Conservation (phyloP, 2,113 vertebrate species). For the Neogale vison region DNA sequence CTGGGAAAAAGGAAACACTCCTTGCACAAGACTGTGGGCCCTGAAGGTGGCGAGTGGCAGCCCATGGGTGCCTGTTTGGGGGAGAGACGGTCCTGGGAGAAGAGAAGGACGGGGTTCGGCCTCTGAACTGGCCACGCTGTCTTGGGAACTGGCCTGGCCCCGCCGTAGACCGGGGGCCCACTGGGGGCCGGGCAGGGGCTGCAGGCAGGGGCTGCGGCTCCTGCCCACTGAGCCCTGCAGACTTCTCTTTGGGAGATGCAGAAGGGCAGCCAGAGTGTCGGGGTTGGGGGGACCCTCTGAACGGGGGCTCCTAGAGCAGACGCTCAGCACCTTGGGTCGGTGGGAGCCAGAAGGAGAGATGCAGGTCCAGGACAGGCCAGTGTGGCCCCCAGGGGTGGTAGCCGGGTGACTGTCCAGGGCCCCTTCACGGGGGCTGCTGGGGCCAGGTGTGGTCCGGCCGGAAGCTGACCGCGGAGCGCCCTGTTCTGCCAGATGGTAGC, state of each 20-base stretch:
- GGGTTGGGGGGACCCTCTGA: background rate
- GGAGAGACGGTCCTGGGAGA: background rate
- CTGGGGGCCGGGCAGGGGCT: background rate
- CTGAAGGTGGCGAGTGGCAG: background rate
- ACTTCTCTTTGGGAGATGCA: background rate
- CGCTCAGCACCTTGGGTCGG: background rate
- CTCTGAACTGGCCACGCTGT: background rate
- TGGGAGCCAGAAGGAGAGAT: background rate
- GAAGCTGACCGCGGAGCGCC: background rate
- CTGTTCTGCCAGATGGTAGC: conserved; percentile 90
- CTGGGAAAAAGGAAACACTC: background rate
- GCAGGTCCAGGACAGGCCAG: background rate
- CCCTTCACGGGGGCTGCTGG: background rate
- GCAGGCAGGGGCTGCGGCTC: background rate
- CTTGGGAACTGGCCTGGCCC: background rate
- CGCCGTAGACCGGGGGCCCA: background rate
- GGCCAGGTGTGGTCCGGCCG: background rate
- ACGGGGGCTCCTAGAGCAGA: background rate
- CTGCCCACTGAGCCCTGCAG: background rate
- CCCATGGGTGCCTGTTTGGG: background rate
- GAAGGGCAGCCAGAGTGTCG: background rate
- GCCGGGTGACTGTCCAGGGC: background rate
- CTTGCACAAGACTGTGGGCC: background rate
- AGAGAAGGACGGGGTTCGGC: background rate
- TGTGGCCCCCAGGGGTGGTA: background rate